phyloP scores from a whole-genome alignment of 2,113 vertebrate species.

The Narcine bancroftii region DNA sequence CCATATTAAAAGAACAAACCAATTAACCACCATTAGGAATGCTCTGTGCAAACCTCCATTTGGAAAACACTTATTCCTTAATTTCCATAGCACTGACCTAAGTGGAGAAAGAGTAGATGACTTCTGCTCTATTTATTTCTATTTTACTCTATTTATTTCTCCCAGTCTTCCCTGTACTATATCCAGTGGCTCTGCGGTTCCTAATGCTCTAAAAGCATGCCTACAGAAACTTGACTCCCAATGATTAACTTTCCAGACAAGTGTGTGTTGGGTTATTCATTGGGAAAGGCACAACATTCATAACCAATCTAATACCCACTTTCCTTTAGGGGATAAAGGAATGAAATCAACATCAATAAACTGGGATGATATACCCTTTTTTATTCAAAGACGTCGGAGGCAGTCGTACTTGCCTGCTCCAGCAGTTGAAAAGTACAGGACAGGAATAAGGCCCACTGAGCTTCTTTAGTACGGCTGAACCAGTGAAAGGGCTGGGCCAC shows the following conservation, averaged over 20 bases:
- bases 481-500: background rate
- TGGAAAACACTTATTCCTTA: background rate
- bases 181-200: background rate
- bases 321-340: too few species aligned
- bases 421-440: background rate
- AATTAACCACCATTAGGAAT: slow-evolving; percentile 28
- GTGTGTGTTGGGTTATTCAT: background rate
- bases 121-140: background rate
- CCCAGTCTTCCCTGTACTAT: background rate
- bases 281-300: background rate
- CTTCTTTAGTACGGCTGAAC: background rate
- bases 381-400: too few species aligned
- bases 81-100: background rate
- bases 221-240: background rate
- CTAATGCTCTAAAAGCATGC: background rate
- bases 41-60: background rate
- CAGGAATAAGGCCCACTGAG: background rate
- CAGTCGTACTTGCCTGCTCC: background rate
- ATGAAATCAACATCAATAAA: background rate
- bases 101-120: background rate
- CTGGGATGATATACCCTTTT: too few species aligned
- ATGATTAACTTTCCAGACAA: too few species aligned
- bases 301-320: background rate
- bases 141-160: background rate
- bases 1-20: background rate